These are phyloP conservation scores for Aplidium turbinatum DNA, from an alignment of 23 tunicate genomes.

Conservation along the genomic window DNA sequence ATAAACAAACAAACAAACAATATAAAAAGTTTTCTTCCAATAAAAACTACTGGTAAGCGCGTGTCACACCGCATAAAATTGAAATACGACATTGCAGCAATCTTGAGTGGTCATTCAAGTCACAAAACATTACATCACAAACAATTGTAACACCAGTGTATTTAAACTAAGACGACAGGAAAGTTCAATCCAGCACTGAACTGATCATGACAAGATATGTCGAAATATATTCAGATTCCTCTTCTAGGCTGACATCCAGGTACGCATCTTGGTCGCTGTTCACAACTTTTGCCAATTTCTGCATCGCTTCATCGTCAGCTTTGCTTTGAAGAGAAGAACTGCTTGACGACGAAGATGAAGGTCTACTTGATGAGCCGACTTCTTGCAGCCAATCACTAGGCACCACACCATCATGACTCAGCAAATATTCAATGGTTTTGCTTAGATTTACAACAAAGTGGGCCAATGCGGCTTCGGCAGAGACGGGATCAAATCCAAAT, in stretches of 20 bases:
- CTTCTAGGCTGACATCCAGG: conserved; percentile 49
- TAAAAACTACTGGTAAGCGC: no score
- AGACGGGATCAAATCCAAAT: conserved; percentile 49
- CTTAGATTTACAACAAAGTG: conserved; percentile 46
- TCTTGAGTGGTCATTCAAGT: no score
- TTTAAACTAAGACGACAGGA: no score
- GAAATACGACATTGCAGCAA: no score
- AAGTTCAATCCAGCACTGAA: conserved; percentile 7
- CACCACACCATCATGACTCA: conserved; percentile 25
- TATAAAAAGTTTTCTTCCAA: no score
- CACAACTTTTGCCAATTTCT: conserved; percentile 45
- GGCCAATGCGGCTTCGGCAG: conserved; percentile 43
- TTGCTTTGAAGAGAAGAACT: not conserved
- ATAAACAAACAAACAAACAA: no score
- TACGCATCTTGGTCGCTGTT: conserved; percentile 41
- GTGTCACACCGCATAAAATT: no score
- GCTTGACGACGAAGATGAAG: not conserved
- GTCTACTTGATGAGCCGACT: not conserved
- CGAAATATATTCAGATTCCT: conserved; percentile 51
- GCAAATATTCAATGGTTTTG: conserved; percentile 45
- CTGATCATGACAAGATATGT: conserved; percentile 40
- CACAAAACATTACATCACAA: no score
- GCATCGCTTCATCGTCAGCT: conserved; percentile 56
- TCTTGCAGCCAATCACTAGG: conserved; percentile 43
- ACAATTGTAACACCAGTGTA: no score